Evolutionary conservation across 64 coral and sea anemone species (phyloP).

Genomic region (Anthopleura sola): DNA sequence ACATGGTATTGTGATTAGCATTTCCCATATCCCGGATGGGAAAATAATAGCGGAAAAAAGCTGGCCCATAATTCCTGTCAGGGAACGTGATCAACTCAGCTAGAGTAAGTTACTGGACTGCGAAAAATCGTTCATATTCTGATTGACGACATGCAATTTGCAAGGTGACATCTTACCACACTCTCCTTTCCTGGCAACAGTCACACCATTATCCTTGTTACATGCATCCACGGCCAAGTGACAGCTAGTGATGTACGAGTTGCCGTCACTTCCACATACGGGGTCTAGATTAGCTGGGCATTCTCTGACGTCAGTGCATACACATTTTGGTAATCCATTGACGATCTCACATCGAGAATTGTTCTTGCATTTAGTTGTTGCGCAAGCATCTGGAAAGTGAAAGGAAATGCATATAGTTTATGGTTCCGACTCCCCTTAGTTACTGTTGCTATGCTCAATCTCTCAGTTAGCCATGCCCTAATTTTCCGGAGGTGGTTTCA

Average conservation of each 20-base stretch:
- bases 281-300: constrained; percentile 34
- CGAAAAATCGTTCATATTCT: too few species aligned
- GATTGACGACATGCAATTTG: too few species aligned
- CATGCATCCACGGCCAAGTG: constrained; percentile 76
- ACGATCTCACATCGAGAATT: constrained; percentile 43
- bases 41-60: too few species aligned
- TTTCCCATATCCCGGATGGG: too few species aligned
- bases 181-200: constrained; percentile 25
- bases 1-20: too few species aligned
- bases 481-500: too few species aligned
- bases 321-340: constrained; percentile 36
- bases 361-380: constrained; percentile 16
- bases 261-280: constrained; percentile 59
- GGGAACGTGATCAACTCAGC: too few species aligned
- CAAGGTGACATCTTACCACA: constrained; percentile 66
- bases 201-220: constrained; percentile 9
- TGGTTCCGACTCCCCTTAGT: too few species aligned
- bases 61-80: too few species aligned
- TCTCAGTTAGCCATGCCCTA: too few species aligned
- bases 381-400: constrained; percentile 32
- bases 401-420: neutral
- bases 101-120: too few species aligned
- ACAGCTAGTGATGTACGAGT: constrained; percentile 82
- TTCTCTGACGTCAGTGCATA: constrained; percentile 59
- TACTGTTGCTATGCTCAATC: too few species aligned